Conservation (phyloP, 2,888 invertebrate genomes). For the Euplexia lucipara region DNA sequence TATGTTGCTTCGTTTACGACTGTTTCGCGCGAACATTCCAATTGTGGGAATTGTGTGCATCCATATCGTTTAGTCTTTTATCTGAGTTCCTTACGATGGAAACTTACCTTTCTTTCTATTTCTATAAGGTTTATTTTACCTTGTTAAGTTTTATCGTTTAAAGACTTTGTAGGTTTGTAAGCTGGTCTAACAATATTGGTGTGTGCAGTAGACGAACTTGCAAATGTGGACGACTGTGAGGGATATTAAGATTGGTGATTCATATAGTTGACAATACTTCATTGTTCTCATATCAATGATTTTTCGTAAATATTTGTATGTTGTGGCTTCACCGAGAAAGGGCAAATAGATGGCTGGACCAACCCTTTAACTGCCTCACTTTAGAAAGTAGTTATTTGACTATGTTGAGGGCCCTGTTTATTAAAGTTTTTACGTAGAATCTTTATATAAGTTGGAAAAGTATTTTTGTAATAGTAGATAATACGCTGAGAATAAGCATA, state of each 20-base stretch:
- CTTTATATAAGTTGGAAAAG: neutral
- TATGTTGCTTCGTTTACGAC: constrained; percentile 78
- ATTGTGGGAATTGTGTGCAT: constrained; percentile 73
- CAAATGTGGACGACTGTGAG: constrained; percentile 81
- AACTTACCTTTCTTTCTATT: constrained; percentile 35
- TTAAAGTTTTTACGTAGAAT: neutral
- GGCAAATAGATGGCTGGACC: neutral
- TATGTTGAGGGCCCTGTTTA: neutral
- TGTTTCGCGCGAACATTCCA: constrained; percentile 75
- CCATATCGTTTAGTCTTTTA: constrained; percentile 61
- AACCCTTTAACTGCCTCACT: neutral
- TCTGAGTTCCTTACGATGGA: constrained; percentile 36
- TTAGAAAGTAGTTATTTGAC: too few relatives aligned
- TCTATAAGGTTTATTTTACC: constrained; percentile 55
- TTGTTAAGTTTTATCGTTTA: neutral
- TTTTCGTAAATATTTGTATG: constrained; percentile 58
- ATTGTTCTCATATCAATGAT: constrained; percentile 75
- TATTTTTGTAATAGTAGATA: neutral
- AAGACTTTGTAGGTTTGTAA: constrained; percentile 49
- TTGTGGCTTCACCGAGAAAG: constrained; percentile 21
- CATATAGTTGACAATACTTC: constrained; percentile 77
- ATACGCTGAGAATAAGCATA: neutral
- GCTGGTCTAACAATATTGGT: constrained; percentile 70
- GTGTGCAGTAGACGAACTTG: constrained; percentile 79
- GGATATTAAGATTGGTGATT: constrained; percentile 81